These are phyloP conservation scores for Monodelphis domestica DNA, from an alignment of 2,797 vertebrate genomes.

Conservation along the genomic window DNA sequence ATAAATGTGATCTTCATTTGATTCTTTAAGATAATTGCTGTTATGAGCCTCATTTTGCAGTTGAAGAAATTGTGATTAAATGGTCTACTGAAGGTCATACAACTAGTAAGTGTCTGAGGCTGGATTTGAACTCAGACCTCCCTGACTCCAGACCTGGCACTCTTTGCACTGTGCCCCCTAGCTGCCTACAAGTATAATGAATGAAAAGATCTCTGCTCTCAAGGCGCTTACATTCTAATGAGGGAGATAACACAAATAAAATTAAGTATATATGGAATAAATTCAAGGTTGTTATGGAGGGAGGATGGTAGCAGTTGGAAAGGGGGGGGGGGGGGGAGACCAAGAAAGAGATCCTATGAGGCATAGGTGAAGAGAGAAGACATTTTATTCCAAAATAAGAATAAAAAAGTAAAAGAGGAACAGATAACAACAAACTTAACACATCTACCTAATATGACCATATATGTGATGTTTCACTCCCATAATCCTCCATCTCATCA, in stretches of 20 bases:
- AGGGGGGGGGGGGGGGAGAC: background rate
- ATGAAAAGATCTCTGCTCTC: background rate
- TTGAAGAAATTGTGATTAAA: background rate
- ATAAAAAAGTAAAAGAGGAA: background rate
- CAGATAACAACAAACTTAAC: background rate
- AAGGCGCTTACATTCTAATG: background rate
- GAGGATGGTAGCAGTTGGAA: background rate
- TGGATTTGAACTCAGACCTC: background rate
- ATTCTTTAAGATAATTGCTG: background rate
- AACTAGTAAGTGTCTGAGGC: background rate
- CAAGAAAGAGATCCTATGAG: background rate
- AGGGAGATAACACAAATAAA: background rate
- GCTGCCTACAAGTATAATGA: background rate
- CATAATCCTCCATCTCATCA: background rate
- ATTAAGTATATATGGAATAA: background rate
- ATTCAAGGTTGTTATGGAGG: background rate
- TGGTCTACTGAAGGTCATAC: background rate
- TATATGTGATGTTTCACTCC: background rate
- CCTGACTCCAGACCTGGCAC: background rate
- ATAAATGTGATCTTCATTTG: background rate
- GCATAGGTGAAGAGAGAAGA: background rate
- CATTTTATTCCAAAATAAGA: background rate
- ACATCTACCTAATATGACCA: background rate
- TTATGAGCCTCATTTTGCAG: background rate
- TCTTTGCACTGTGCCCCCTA: background rate